phyloP scores from a whole-genome alignment of 2,797 vertebrate genomes.

The Clarias fuscus region DNA sequence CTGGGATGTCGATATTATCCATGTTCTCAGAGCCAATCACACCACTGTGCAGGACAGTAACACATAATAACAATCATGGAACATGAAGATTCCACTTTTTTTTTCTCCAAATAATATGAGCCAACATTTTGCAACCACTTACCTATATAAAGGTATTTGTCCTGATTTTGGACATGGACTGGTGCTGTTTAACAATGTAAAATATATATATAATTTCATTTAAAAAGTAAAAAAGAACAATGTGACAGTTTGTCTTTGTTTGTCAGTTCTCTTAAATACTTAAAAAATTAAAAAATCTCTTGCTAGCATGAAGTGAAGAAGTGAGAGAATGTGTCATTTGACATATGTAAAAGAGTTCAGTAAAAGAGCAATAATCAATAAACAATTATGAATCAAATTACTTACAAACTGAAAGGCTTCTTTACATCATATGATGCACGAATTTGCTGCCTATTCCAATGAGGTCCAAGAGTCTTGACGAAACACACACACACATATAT shows the following conservation, averaged over 20 bases:
- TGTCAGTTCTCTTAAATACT: neutral
- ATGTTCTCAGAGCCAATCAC: slow-evolving; percentile 67
- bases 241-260: too few species aligned
- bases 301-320: too few species aligned
- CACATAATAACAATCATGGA: neutral
- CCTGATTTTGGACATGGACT: slow-evolving; percentile 68
- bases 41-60: slow-evolving; percentile 62
- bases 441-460: slow-evolving; percentile 75
- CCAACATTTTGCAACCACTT: slow-evolving; percentile 46
- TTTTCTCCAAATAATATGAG: neutral
- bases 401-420: slow-evolving; percentile 73
- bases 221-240: neutral
- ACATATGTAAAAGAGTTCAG: neutral
- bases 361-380: neutral
- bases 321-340: neutral
- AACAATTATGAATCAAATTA: slow-evolving; percentile 37
- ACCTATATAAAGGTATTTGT: slow-evolving; percentile 73
- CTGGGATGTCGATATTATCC: slow-evolving; percentile 68
- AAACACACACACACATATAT: neutral
- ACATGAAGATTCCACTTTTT: neutral
- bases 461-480: slow-evolving; percentile 67
- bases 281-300: too few species aligned
- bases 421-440: slow-evolving; percentile 61
- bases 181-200: slow-evolving; percentile 60
- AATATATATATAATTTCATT: neutral